These are phyloP conservation scores for Pogonus chalceus DNA, from an alignment of 1,140 invertebrate genomes.

Conservation along the genomic window DNA sequence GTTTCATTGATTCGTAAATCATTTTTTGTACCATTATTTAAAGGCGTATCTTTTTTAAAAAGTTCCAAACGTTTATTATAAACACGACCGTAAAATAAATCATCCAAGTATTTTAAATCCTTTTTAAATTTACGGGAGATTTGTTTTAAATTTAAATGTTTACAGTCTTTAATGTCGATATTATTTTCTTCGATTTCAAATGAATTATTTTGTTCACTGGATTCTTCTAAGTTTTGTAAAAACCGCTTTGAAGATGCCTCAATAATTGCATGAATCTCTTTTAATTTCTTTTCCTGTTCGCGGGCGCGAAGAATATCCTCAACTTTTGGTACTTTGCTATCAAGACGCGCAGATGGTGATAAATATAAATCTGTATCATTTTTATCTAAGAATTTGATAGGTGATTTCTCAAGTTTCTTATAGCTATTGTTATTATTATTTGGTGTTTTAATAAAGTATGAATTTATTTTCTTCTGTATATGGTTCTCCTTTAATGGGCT, in stretches of 20 bases:
- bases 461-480: background rate
- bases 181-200: background rate
- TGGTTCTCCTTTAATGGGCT: background rate
- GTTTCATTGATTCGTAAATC: conserved; percentile 1
- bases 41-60: background rate
- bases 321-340: background rate
- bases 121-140: background rate
- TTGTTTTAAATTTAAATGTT: background rate
- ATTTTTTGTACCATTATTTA: background rate
- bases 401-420: background rate
- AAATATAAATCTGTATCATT: too few species aligned
- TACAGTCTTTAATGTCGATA: background rate
- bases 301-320: background rate
- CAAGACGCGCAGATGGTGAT: background rate
- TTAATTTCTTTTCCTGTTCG: background rate
- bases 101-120: background rate
- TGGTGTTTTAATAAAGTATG: background rate
- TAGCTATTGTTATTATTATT: background rate
- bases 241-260: background rate
- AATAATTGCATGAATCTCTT: background rate
- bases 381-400: too few species aligned
- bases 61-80: background rate
- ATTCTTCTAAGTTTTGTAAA: background rate
- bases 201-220: background rate
- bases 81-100: background rate